A percentile compares a stretch with the other conserved stretches of the same genome.
Conservation (phyloP, 2,888 invertebrate species). For the Timema podura region DNA sequence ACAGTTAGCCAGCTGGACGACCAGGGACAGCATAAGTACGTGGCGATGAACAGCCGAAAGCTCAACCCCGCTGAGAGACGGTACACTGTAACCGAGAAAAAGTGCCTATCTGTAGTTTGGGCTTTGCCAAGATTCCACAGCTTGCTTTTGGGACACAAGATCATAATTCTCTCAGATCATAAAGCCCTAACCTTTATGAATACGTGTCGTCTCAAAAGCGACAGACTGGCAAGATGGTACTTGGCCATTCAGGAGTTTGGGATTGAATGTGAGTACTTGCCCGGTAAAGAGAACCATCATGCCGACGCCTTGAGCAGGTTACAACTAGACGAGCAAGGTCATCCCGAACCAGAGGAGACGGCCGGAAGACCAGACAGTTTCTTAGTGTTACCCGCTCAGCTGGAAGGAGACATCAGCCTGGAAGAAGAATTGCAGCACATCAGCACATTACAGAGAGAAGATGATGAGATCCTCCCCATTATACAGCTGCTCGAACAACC, state of each 20-base stretch:
- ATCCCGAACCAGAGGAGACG: background rate
- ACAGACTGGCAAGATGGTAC: slow-evolving; percentile 1
- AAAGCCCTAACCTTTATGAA: background rate
- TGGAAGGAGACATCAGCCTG: too few relatives aligned
- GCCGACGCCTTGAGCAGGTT: slow-evolving; percentile 9
- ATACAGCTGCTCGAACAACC: too few relatives aligned
- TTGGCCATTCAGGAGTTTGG: background rate
- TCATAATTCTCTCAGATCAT: slow-evolving; percentile 4
- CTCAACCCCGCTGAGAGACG: background rate
- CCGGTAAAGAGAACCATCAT: background rate
- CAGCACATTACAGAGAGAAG: too few relatives aligned
- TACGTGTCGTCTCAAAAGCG: background rate
- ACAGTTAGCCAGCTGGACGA: slow-evolving; percentile 20
- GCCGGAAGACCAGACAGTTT: too few relatives aligned
- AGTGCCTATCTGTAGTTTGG: slow-evolving; percentile 4
- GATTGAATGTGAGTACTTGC: background rate
- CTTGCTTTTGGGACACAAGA: background rate
- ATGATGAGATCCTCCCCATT: too few relatives aligned
- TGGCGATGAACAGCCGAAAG: background rate
- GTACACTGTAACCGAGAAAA: background rate
- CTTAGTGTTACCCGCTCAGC: too few relatives aligned
- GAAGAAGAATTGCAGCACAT: too few relatives aligned
- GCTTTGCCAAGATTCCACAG: background rate
- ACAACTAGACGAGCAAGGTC: background rate
- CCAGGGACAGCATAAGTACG: background rate